Evolutionary conservation across 37 sponge, comb jelly and placozoan genomes (phyloP), one percentile per base, ranked within the genome.

Genomic region (Ianthella basta): DNA sequence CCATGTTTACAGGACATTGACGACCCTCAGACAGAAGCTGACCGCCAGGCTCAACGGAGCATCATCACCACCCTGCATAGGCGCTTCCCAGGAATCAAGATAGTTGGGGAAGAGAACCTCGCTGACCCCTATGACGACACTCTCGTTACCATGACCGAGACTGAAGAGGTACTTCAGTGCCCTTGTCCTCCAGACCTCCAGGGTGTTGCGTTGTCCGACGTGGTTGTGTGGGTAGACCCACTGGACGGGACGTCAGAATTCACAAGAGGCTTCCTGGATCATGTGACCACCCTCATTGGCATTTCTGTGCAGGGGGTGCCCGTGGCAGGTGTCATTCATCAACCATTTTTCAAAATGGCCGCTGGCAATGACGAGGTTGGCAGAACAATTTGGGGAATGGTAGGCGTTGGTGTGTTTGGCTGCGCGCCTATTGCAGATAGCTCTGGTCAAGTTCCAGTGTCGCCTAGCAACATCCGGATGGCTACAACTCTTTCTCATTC

Each of bases 241-340:
- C 93, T 98, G 60, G 99, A 98, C 73, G 99, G 99, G 16, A 98
- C 99, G n/a, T 89, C 60, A 54, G 99, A 98, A 68, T 98, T 92
- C 82, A 92, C 97, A 50, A 87, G 92, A 90, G 96, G 96, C 15
- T 86, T 89, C 29, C 23, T 72, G 1, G 94, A 95, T 25, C 87
- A 92, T 85, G 98, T 97, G 40, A 97, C 98, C 39, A 95, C 95
- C 24, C 82, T 97, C 72, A 86, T 94, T 55, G 99, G 99, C 1
- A 93, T 98, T 55, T 91, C 95, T 37, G 90, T 92, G 36, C 37
- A 72, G 0, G 95, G 95, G 0, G 64, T 85, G 55, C 67, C 99
- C 29, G 91, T 94, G 0, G 95, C 83, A n/a, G 99, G 99, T 23
- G 92, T 98, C 67, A 89, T 98, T 34, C 90, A 96, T 60, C 96